A percentile compares a stretch with the other conserved stretches of the same genome.
Conservation (phyloP, 2,113 vertebrate genomes). For the Podarcis raffonei region DNA sequence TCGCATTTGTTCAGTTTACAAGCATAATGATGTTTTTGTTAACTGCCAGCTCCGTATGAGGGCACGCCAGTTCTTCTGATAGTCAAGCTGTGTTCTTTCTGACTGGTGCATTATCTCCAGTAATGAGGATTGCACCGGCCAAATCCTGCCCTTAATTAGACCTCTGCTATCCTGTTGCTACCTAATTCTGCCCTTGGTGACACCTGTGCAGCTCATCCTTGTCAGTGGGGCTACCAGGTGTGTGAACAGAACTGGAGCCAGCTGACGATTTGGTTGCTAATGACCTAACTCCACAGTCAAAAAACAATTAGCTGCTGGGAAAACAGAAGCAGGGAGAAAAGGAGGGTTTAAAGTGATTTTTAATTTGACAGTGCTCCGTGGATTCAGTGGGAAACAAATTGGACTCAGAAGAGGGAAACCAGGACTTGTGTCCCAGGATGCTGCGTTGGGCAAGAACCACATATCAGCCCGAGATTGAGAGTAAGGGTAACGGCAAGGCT, state of each 20-base stretch:
- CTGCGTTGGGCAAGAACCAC: neutral
- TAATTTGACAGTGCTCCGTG: neutral
- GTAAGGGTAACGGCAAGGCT: neutral
- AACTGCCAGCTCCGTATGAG: conserved; percentile 56
- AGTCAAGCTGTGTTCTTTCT: conserved; percentile 65
- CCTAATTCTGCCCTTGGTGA: conserved; percentile 35
- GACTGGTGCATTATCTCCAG: conserved; percentile 48
- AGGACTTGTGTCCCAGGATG: neutral
- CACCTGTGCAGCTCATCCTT: conserved; percentile 29
- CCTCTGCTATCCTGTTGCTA: conserved; percentile 31
- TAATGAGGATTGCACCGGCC: conserved; percentile 42
- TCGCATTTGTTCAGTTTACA: conserved; percentile 55
- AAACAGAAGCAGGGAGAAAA: neutral
- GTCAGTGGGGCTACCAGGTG: conserved; percentile 17
- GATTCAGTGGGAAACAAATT: neutral
- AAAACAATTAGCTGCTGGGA: conserved; percentile 12
- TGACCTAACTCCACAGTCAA: conserved; percentile 46
- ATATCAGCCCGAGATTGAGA: neutral
- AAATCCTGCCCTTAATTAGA: conserved; percentile 48
- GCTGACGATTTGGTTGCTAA: conserved; percentile 58
- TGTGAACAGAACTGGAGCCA: conserved; percentile 38
- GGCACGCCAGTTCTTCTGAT: conserved; percentile 59
- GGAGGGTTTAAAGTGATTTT: neutral
- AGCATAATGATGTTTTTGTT: conserved; percentile 27
- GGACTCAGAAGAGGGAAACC: neutral